Percentiles rank a stretch among this genome's conserved stretches.
Conservation (phyloP, 2,113 vertebrate species). For the Xenopus laevis region DNA sequence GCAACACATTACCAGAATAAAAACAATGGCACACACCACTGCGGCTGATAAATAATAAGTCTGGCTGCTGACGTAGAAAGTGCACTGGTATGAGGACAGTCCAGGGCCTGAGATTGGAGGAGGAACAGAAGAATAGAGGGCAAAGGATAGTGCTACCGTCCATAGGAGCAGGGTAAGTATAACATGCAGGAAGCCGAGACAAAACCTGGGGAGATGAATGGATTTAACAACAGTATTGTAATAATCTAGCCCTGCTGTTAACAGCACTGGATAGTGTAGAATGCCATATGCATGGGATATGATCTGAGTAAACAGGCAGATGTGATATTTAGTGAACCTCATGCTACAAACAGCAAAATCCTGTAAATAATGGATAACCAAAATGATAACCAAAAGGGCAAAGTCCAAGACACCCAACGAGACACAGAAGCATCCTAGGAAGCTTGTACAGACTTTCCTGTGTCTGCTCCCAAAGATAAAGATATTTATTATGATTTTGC, state of each 20-base stretch:
- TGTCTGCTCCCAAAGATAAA: slow-evolving; percentile 62
- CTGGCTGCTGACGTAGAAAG: slow-evolving; percentile 60
- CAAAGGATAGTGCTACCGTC: slow-evolving; percentile 54
- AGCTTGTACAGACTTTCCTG: slow-evolving; percentile 52
- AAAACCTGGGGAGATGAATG: slow-evolving; percentile 8
- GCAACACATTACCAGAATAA: slow-evolving; percentile 48
- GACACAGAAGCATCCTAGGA: slow-evolving; percentile 72
- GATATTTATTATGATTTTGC: slow-evolving; percentile 71
- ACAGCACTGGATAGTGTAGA: slow-evolving; percentile 67
- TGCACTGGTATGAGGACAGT: slow-evolving; percentile 53
- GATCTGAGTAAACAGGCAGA: slow-evolving; percentile 76
- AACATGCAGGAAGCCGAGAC: slow-evolving; percentile 51
- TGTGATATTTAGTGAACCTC: slow-evolving; percentile 70
- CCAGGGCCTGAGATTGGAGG: slow-evolving; percentile 41
- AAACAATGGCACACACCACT: slow-evolving; percentile 56
- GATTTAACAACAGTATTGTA: slow-evolving; percentile 54
- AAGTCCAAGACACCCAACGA: slow-evolving; percentile 72
- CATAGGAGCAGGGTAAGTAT: slow-evolving; percentile 58
- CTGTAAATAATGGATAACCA: slow-evolving; percentile 58
- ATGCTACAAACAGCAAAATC: slow-evolving; percentile 61
- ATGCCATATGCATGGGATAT: slow-evolving; percentile 58
- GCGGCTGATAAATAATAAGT: slow-evolving; percentile 56
- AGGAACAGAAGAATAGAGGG: slow-evolving; percentile 56
- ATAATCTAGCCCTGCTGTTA: slow-evolving; percentile 67
- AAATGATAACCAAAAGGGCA: slow-evolving; percentile 54